Base-by-base conservation (phyloP, 1,140 invertebrate species). In the Brachionus angularis region DNA sequence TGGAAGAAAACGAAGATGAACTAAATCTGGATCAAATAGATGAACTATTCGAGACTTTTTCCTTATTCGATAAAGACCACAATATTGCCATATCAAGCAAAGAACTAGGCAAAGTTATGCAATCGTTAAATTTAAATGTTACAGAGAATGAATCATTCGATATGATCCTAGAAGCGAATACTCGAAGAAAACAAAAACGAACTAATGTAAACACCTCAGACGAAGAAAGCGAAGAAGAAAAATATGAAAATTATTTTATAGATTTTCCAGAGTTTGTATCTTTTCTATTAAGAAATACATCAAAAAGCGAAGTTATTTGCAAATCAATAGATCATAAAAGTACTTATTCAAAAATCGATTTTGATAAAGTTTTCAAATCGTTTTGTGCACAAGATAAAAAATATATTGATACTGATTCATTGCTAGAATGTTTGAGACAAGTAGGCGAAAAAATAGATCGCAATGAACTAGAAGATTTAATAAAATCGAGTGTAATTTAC, bases 191-290 rank as follows among this genome's bases (percentile, higher is more conserved):
- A 10, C 39, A 42, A 16, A 42, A 42, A 42, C n/a, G n/a, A n/a
- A n/a, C n/a, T n/a, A n/a, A n/a, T n/a, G n/a, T n/a, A n/a, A n/a
- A n/a, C n/a, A n/a, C n/a, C n/a, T n/a, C n/a, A n/a, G n/a, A n/a
- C n/a, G n/a, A n/a, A n/a, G n/a, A n/a, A 21, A 25, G 18, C 10
- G 53, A 58, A 58, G 53, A 34, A 0, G 53, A 58, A 1, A 39
- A 31, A 21, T 12, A 21, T 8, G 33, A 58, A 14, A 36, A 58
- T 36, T 21, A 58, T 7, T 18, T 58, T 10, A 67, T 67, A 4
- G 62, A 67, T 25, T 67, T 67, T 67, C 62, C 62, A 18, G 62
- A 67, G 36, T 67, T 67, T 67, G 42, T 67, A n/a, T 67, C 42
- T 18, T 21, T 67, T 27, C 18, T 67, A 33, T 39, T 33, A n/a